Evolutionary conservation across 2,113 vertebrate species (phyloP).

Genomic region (Philantomba maxwellii): DNA sequence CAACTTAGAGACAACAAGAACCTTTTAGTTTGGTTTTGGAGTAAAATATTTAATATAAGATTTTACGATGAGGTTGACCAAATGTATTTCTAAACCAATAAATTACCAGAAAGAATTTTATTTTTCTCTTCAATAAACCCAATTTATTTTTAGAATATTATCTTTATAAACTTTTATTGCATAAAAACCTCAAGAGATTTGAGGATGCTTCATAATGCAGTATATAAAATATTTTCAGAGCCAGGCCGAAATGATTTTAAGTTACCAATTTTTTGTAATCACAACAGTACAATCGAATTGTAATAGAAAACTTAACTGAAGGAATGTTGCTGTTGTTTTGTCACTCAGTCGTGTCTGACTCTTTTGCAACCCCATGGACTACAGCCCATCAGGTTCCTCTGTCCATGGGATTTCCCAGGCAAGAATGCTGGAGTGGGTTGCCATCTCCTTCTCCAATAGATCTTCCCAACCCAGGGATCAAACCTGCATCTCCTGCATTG

Average conservation of each 20-base stretch:
- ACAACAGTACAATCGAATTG: neutral
- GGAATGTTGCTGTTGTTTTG: neutral
- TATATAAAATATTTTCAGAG: neutral
- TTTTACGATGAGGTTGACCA: neutral
- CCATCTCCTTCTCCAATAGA: neutral
- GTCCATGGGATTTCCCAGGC: neutral
- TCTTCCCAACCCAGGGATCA: neutral
- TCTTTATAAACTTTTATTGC: neutral
- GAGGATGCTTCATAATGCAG: neutral
- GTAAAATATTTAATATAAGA: slow-evolving; percentile 10
- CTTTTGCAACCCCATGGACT: neutral
- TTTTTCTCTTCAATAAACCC: slow-evolving; percentile 5
- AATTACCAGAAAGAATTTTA: neutral
- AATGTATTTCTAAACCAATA: slow-evolving; percentile 22
- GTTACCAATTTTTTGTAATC: neutral
- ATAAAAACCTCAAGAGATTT: neutral
- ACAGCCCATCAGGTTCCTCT: neutral
- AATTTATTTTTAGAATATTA: slow-evolving; percentile 5
- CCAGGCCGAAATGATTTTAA: neutral
- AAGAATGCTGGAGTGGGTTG: neutral
- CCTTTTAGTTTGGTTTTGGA: neutral
- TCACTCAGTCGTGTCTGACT: neutral
- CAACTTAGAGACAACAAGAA: neutral
- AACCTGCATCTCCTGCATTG: neutral
- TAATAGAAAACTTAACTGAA: neutral